Evolutionary conservation across 2,113 vertebrate genomes (phyloP), one percentile per base, ranked within the genome.

Genomic region (Rutilus rutilus): DNA sequence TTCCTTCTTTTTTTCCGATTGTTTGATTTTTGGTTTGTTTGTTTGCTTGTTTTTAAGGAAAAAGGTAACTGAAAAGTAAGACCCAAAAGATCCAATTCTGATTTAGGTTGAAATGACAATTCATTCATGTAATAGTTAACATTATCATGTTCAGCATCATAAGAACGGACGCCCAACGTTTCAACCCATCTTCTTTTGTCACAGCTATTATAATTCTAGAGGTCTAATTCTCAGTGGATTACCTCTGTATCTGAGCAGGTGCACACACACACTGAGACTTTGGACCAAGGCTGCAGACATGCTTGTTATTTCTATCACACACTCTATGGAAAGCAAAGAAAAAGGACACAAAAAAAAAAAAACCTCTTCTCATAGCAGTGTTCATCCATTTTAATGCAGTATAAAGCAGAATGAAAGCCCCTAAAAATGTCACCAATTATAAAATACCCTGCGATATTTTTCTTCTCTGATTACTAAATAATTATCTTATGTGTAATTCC

Each of bases 261-360:
- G 30, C 19, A n/a, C 47, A 45, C 59, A 45, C 54, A 64, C 8
- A 27, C 30, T 85, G 57, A 87, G 67, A 45, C 33, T 74, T 30
- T 81, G 45, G 23, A 27, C 62, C 5, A 19, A n/a, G 45, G 73
- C 30, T 71, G 80, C 59, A 85, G 90, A 86, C 85, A 91, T 89
- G 69, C 91, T 92, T 92, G 91, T 92, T 92, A 92, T 92, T 93
- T 93, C 86, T 83, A 83, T 36, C 88, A 90, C 91, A 90, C 86
- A 90, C 89, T 79, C 90, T 84, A 90, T 92, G 87, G 33, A 50
- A 54, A 47, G 25, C 30, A 65, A 76, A 64, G 23, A 79, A 82
- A 84, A 85, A 12, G 85, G 83, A 86, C 85, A 91, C 79, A 79
- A 74, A 88, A 78, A 87, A 67, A 76, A 30, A 30, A 30, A 30